Conservation (phyloP, 2,888 invertebrate species). For the Acrocera orbiculus region DNA sequence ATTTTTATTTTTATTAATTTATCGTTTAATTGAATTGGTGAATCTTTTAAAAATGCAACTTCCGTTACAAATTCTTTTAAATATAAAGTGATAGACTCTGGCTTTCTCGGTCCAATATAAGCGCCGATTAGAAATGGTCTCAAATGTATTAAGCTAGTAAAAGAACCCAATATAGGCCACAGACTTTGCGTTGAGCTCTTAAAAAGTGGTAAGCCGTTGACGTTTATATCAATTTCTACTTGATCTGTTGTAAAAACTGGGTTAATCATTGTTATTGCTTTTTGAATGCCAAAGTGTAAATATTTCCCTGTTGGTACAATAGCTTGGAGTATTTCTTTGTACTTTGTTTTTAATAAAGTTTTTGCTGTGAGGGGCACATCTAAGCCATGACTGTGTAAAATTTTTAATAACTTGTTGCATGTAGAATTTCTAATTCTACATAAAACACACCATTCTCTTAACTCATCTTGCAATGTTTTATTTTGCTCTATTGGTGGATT, state of each 20-base stretch:
- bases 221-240: slow-evolving; percentile 1
- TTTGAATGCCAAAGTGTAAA: background rate
- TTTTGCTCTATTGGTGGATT: no score
- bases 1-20: background rate
- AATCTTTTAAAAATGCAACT: background rate
- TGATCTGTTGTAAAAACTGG: background rate
- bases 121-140: slow-evolving; percentile 1
- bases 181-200: slow-evolving; percentile 4
- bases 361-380: background rate
- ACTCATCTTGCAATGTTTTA: no score
- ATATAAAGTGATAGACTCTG: slow-evolving; percentile 1
- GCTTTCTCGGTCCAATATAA: background rate
- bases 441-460: no score
- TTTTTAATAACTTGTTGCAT: no score
- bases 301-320: background rate
- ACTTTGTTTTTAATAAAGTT: background rate
- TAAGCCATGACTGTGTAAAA: no score
- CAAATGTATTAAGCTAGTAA: background rate
- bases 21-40: background rate
- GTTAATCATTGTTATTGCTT: background rate
- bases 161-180: slow-evolving; percentile 6
- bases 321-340: background rate
- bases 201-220: slow-evolving; percentile 1
- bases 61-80: slow-evolving; percentile 3
- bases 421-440: no score